A percentile compares a stretch with the other conserved stretches of the same genome.
Conservation (phyloP, 2,888 invertebrate species). For the Callinectes sapidus region DNA sequence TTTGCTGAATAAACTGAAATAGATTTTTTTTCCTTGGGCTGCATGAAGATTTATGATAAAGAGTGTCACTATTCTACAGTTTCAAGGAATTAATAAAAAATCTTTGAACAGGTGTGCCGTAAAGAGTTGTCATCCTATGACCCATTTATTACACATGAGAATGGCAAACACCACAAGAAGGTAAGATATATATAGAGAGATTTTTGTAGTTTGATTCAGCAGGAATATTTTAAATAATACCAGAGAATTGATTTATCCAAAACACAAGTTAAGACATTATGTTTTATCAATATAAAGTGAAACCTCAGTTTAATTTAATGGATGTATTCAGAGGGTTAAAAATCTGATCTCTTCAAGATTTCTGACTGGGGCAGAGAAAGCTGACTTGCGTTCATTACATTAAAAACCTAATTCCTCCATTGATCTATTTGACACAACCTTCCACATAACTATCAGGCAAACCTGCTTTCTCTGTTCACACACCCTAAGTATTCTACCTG, state of each 20-base stretch:
- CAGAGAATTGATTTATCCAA: background rate
- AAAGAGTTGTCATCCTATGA: slow-evolving; percentile 52
- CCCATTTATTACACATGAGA: slow-evolving; percentile 52
- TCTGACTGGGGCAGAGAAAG: no score
- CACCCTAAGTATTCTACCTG: no score
- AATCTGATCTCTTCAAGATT: no score
- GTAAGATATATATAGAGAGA: slow-evolving; percentile 35
- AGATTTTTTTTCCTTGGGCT: no score
- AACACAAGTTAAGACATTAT: background rate
- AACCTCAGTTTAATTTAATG: no score
- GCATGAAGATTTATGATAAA: background rate
- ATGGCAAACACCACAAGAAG: slow-evolving; percentile 51
- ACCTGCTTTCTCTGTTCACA: no score
- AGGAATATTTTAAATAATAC: background rate
- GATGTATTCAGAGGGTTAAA: no score
- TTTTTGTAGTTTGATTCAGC: background rate
- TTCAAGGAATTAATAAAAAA: background rate
- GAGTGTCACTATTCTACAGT: background rate
- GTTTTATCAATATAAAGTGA: background rate
- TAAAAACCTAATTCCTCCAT: no score
- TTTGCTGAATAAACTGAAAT: background rate
- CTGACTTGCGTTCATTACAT: no score
- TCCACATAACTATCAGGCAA: no score
- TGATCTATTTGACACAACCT: no score
- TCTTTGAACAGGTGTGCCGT: slow-evolving; percentile 32